Evolutionary conservation across 1,140 invertebrate genomes (phyloP), one percentile per base, ranked within the genome.

Genomic region (Cotesia glomerata): DNA sequence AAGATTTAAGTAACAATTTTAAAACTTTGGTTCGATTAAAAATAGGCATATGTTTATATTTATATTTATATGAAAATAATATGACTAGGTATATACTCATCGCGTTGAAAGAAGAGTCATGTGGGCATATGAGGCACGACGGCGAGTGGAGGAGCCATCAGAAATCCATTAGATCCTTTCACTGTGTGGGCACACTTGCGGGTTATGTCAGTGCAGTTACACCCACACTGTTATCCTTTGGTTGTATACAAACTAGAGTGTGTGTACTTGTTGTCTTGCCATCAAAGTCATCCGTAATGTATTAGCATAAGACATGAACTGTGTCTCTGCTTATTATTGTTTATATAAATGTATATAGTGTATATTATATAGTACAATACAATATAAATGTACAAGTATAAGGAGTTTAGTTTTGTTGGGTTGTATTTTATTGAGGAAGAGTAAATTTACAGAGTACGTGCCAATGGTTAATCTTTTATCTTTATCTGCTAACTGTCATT

Each of bases 81-180:
- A 56, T 54, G 14, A 39, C 36, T 39, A 9, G 54, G 54, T 69
- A 76, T 66, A 74, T 76, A 69, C 66, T 26, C 13, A 18, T 62
- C 32, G 54, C 49, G 72, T 39, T 58, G 18, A 34, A 34, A 54
- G 58, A 67, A 65, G 52, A 56, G 54, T 49, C 74, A 80, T 74
- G 76, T 80, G 77, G 75, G 77, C 68, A 76, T 39, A 51, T n/a
- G 18, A 67, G 13, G 65, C 63, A 45, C 61, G 68, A 64, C 63
- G 70, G 59, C 56, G 16, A 32, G 66, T 65, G 26, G 52, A 68
- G 26, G 52, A 68, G 35, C 76, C 76, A 78, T 81, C 79, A 76
- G 77, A 77, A 78, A 77, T 80, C 79, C 77, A 81, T 81, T 81
- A 81, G 78, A 75, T 75, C 78, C 74, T 73, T 74, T 77, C 76